Conservation (phyloP, 2,888 invertebrate species). For the Pemphredon lugubris region DNA sequence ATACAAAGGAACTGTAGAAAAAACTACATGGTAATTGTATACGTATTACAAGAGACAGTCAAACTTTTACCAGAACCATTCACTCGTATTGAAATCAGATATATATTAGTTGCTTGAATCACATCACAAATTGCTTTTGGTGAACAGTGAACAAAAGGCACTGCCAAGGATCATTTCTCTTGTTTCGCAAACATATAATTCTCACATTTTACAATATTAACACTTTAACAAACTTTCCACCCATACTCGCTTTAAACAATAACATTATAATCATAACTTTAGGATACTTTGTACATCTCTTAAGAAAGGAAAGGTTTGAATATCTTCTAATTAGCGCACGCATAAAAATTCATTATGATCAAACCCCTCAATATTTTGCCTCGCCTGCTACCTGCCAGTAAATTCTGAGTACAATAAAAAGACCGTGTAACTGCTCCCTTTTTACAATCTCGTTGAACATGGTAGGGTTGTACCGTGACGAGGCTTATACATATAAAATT, state of each 20-base stretch:
- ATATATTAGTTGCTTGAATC: conserved; percentile 43
- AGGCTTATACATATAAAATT: conserved; percentile 49
- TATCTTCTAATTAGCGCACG: conserved; percentile 21
- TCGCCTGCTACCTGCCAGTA: neutral
- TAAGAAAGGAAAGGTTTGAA: conserved; percentile 26
- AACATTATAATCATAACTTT: conserved; percentile 31
- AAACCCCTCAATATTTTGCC: conserved; percentile 20
- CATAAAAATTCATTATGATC: conserved; percentile 24
- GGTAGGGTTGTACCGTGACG: conserved; percentile 19
- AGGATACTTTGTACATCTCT: conserved; percentile 39
- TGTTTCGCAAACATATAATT: conserved; percentile 37
- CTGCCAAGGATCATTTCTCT: conserved; percentile 55
- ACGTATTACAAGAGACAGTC: conserved; percentile 45
- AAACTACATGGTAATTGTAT: conserved; percentile 50
- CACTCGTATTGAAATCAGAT: conserved; percentile 41
- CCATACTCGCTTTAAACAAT: conserved; percentile 31
- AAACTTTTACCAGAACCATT: conserved; percentile 50
- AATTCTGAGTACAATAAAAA: conserved; percentile 39
- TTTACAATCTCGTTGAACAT: conserved; percentile 25
- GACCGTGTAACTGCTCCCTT: conserved; percentile 25
- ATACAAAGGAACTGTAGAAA: conserved; percentile 65
- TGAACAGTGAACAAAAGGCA: conserved; percentile 63
- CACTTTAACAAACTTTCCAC: conserved; percentile 36
- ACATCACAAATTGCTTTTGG: conserved; percentile 51
- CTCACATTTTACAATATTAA: conserved; percentile 38